Percentiles rank a stretch among this genome's conserved stretches.
Conservation (phyloP, 2,113 vertebrate species). For the Barbus barbus region DNA sequence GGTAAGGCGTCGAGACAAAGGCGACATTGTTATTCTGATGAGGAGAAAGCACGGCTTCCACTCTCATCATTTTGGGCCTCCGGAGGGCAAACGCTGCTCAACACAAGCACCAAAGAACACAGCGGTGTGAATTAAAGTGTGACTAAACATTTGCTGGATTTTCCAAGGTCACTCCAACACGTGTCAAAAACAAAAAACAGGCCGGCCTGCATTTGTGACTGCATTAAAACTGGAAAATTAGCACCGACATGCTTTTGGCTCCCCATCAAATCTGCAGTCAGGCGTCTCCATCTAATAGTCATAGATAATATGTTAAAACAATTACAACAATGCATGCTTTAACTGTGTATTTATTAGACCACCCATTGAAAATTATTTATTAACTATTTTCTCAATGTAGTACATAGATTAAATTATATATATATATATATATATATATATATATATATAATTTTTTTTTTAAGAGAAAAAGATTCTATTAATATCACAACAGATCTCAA, state of each 20-base stretch:
- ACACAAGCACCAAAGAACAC: constrained; percentile 18
- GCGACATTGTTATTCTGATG: constrained; percentile 34
- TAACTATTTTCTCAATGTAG: background rate
- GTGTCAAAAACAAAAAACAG: background rate
- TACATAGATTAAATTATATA: background rate
- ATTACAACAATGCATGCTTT: background rate
- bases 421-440: no score
- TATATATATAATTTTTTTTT: no score
- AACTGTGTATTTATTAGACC: background rate
- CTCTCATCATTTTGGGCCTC: constrained; percentile 21
- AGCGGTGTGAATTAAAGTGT: constrained; percentile 20
- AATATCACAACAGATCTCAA: no score
- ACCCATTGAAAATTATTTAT: background rate
- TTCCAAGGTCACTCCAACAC: background rate
- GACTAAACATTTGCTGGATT: background rate
- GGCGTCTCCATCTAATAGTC: background rate
- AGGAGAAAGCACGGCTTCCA: constrained; percentile 24
- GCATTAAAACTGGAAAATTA: background rate
- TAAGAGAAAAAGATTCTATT: no score
- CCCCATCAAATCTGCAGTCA: background rate
- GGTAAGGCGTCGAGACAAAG: background rate
- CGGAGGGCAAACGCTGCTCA: constrained; percentile 9
- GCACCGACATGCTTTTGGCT: background rate
- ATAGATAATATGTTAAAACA: background rate
- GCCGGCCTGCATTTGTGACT: background rate